Evolutionary conservation across 2,888 invertebrate species (phyloP), one percentile per base, ranked within the genome.

Genomic region (Cybosia mesomella): DNA sequence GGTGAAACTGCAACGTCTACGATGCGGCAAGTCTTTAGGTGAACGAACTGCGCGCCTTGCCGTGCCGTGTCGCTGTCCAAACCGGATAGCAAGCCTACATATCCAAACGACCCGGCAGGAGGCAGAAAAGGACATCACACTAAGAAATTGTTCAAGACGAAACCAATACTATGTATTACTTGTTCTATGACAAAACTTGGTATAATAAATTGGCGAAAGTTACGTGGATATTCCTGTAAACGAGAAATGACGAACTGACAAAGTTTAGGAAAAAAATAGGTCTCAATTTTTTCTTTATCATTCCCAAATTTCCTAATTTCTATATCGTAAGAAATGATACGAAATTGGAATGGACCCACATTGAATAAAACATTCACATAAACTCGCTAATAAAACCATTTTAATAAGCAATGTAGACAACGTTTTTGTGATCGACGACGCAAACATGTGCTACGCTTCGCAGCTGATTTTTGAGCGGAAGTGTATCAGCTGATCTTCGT

Each of bases 51-150:
- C 68, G 83, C 78, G 83, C 79, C 81, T 82, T 83, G 84, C 76
- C 82, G 85, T 83, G 84, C 76, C 82, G 85, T 63, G 54, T 80
- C 87, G 83, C 79, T 85, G 84, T 85, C 90, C 90, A 93, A 94
- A 94, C 94, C 93, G 94, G 94, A 91, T 93, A 91, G 90, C 83
- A 79, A 83, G 88, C 87, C 89, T 89, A 87, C 87, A 90, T 88
- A 89, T 89, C 85, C 85, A 79, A 84, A 75, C 85, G 82, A 80
- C 85, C 82, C 78, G 77, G 73, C 79, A 76, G 77, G 77, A 73
- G 79, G 73, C 80, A 77, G 82, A 80, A 76, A 75, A 77, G 71
- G 81, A 74, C 73, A 75, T 70, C 74, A 81, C 80, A 76, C 76
- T 78, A 80, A 72, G 73, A 83, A 82, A 84, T 82, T 80, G 81